Percentiles rank a stretch among this genome's conserved stretches.
Evolutionary conservation across 2,797 vertebrate genomes (phyloP).

Genomic region (Vespertilio murinus): DNA sequence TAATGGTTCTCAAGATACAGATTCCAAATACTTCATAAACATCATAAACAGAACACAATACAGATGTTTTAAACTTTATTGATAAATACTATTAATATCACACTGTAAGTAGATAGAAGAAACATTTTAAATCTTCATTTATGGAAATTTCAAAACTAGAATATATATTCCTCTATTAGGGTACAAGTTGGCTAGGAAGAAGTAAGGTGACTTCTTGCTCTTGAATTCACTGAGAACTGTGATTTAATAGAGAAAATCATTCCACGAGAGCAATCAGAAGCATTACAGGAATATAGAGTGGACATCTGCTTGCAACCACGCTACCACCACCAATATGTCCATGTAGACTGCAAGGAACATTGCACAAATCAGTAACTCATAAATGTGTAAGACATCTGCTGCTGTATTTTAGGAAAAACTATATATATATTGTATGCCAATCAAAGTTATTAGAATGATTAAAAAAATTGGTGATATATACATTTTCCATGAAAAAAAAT

Average conservation of each 20-base stretch:
- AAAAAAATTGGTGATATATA: conserved; percentile 50
- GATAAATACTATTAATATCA: neutral
- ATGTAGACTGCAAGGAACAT: neutral
- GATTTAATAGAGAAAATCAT: neutral
- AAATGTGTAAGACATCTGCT: neutral
- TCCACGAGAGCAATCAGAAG: neutral
- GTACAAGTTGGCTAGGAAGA: neutral
- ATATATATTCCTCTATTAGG: neutral
- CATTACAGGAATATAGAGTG: neutral
- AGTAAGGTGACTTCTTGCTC: neutral
- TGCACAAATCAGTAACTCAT: neutral
- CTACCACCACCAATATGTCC: too few species aligned
- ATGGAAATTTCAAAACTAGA: neutral
- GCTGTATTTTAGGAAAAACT: conserved; percentile 5
- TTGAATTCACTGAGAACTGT: neutral
- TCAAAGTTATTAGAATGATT: conserved; percentile 59
- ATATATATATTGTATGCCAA: neutral
- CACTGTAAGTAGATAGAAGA: neutral
- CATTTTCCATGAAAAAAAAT: conserved; percentile 76
- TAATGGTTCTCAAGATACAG: neutral
- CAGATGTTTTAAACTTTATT: neutral
- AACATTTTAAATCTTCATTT: neutral
- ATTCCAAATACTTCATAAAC: neutral
- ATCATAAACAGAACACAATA: neutral
- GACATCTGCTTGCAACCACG: neutral